phyloP scores from a whole-genome alignment of 2,113 vertebrate genomes.

The Callospermophilus lateralis region DNA sequence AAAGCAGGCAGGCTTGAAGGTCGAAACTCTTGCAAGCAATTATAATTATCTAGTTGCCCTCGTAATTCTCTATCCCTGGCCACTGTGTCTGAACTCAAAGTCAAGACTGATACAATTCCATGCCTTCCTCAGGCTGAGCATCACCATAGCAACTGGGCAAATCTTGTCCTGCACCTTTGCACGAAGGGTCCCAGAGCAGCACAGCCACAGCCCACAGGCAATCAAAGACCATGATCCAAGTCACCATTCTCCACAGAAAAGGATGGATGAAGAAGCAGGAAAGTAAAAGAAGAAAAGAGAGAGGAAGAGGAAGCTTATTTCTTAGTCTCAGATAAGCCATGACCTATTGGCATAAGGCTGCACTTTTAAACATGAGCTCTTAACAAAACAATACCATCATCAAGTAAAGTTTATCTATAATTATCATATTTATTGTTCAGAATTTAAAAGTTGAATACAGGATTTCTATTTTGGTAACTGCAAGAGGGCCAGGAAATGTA shows the following conservation, averaged over 20 bases:
- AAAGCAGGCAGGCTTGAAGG: too few species aligned
- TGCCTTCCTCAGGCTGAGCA: too few species aligned
- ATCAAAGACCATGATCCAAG: too few species aligned
- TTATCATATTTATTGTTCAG: not conserved
- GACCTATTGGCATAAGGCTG: not conserved
- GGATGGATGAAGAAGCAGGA: not conserved
- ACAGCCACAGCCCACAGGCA: too few species aligned
- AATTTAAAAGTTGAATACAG: not conserved
- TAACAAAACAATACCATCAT: not conserved
- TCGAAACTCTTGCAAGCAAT: too few species aligned
- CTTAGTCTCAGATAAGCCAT: not conserved
- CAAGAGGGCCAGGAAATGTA: not conserved
- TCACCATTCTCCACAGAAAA: not conserved
- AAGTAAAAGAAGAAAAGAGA: not conserved
- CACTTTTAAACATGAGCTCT: not conserved
- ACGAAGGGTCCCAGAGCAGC: too few species aligned
- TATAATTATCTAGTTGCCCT: too few species aligned
- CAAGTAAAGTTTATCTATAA: not conserved
- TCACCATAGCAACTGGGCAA: too few species aligned
- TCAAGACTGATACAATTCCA: too few species aligned
- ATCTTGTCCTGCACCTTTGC: too few species aligned
- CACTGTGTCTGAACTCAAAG: too few species aligned
- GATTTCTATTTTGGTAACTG: not conserved
- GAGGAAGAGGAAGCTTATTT: not conserved
- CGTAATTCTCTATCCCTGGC: too few species aligned